Evolutionary conservation across 2,797 vertebrate genomes (phyloP).

Genomic region (Acanthiza pusilla): DNA sequence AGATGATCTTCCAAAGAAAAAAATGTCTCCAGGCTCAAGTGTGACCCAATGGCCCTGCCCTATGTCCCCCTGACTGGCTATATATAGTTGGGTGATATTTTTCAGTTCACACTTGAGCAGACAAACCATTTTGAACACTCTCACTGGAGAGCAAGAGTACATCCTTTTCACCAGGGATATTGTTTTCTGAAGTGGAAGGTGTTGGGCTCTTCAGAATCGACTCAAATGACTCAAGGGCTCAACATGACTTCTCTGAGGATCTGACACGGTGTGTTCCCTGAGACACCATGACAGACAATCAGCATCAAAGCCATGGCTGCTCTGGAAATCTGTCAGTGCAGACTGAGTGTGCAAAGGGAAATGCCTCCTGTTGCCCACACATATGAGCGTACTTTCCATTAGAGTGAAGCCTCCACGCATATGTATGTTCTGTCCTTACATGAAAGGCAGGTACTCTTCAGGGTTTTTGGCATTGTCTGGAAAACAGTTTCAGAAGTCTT

Average conservation of each 20-base stretch:
- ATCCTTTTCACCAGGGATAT: neutral
- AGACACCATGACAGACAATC: neutral
- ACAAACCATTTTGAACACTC: neutral
- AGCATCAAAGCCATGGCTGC: neutral
- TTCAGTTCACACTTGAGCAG: neutral
- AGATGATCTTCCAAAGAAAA: neutral
- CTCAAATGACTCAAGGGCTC: neutral
- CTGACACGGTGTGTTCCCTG: neutral
- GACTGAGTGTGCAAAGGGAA: neutral
- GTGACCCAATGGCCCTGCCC: neutral
- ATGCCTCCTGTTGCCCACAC: conserved; percentile 17
- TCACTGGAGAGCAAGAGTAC: neutral
- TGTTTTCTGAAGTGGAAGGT: neutral
- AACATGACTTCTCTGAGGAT: neutral
- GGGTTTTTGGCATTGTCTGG: neutral
- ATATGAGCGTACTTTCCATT: neutral
- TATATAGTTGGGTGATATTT: neutral
- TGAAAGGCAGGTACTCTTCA: neutral
- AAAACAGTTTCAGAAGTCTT: neutral
- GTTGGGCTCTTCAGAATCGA: neutral
- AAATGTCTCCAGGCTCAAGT: neutral
- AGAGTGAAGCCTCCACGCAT: neutral
- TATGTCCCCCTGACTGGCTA: neutral
- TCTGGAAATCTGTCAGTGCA: neutral
- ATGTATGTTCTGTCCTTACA: neutral